Base-by-base conservation (phyloP, 1,140 invertebrate species). In the Drosophila littoralis region DNA sequence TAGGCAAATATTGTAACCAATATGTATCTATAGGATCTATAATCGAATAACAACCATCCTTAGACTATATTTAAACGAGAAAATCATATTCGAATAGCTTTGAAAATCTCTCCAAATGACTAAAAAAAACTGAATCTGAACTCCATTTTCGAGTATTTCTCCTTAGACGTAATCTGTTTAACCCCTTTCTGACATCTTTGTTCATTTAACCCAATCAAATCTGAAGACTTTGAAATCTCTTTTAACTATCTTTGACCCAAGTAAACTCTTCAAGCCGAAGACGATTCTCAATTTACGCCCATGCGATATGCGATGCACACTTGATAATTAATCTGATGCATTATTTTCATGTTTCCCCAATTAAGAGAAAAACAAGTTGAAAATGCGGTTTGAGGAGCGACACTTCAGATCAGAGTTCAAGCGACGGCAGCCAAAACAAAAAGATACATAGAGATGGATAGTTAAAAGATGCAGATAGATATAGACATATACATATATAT, bases 171-270 rank as follows among this genome's bases (percentile, higher is more conserved):
- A 74, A 74, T 74, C 71, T 42, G 57, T 69, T 69, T 42, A 51
- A 61, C 35, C 65, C 65, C 54, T 52, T 61, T 10, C 9, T 7
- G 12, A 61, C n/a, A 45, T 52, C 40, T 32, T 13, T 59, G 9
- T 42, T 54, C 40, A 59, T 22, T 54, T 13, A 52, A 22, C 46
- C 42, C 55, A 43, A 73, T 60, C 55, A 68, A 52, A 50, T 33
- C 33, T 28, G 17, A 70, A 45, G 51, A 63, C 63, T 75, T 69
- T 9, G 13, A 48, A 63, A 77, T 61, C 75, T 83, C 65, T 79
- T 66, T 2, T 35, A 51, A 78, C 85, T 88, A 86, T 85, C 82
- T 79, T 85, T 88, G 81, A 88, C 82, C 79, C 71, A 46, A 51
- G 40, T 65, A 66, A 28, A 13, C 64, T 75, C 54, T 59, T 52